phyloP scores from a whole-genome alignment of 2,888 invertebrate species.

The Dilophus febrilis region DNA sequence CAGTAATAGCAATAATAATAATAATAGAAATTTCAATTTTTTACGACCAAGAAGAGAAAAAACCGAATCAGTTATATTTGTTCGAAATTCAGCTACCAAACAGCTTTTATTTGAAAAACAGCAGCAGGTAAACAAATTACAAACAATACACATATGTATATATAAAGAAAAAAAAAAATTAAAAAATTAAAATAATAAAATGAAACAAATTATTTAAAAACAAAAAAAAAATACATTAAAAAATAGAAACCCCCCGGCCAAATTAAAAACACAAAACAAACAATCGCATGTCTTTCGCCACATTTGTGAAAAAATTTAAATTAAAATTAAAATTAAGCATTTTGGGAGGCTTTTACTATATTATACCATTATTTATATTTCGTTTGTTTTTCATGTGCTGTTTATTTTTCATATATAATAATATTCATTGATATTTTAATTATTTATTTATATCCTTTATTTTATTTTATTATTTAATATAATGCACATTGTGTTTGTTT shows the following conservation, averaged over 20 bases:
- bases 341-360: background rate
- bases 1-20: conserved; percentile 3
- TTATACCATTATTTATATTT: background rate
- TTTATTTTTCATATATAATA: background rate
- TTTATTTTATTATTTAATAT: background rate
- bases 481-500: too few relatives aligned
- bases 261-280: background rate
- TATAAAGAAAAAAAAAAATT: conserved; percentile 9
- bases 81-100: conserved; percentile 41
- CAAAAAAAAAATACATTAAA: background rate
- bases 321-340: background rate
- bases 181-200: conserved; percentile 4
- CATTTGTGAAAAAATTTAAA: background rate
- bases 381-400: background rate
- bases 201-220: background rate
- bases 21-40: conserved; percentile 27
- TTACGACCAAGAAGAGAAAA: conserved; percentile 65
- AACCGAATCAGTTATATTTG: conserved; percentile 74
- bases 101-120: conserved; percentile 29
- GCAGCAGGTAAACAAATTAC: conserved; percentile 22
- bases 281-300: too few relatives aligned
- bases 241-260: background rate
- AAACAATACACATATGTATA: conserved; percentile 8
- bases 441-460: background rate
- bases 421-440: too few relatives aligned